Conservation (phyloP, 2,888 invertebrate species). For the Cremastobaeus sp. region DNA sequence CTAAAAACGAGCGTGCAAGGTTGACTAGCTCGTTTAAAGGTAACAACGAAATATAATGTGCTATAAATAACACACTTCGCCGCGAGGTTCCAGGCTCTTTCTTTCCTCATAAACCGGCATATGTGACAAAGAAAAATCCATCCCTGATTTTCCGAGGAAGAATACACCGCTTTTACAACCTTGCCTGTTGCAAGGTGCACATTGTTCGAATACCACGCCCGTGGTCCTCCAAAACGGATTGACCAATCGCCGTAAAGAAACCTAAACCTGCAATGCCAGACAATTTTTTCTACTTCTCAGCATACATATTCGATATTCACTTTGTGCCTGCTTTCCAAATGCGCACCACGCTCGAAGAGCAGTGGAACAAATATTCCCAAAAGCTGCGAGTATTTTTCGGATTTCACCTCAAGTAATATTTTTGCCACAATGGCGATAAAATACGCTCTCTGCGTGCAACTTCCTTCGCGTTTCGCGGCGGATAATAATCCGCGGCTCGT, state of each 20-base stretch:
- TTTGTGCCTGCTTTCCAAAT: too few species aligned
- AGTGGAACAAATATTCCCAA: too few species aligned
- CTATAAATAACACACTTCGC: slow-evolving; percentile 33
- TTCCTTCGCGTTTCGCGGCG: slow-evolving; percentile 50
- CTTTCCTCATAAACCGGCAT: slow-evolving; percentile 38
- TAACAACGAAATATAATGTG: slow-evolving; percentile 27
- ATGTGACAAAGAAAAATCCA: slow-evolving; percentile 51
- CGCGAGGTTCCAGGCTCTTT: slow-evolving; percentile 17
- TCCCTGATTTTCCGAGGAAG: slow-evolving; percentile 37
- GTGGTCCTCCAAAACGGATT: slow-evolving; percentile 67
- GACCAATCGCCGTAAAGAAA: slow-evolving; percentile 43
- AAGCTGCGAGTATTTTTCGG: too few species aligned
- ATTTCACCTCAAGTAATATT: too few species aligned
- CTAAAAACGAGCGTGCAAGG: slow-evolving; percentile 11
- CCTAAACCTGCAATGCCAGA: slow-evolving; percentile 3
- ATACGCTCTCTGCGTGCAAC: slow-evolving; percentile 28
- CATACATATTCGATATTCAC: too few species aligned
- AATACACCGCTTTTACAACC: slow-evolving; percentile 66
- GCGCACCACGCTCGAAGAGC: too few species aligned
- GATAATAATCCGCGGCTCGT: slow-evolving; percentile 43
- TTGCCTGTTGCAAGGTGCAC: slow-evolving; percentile 71
- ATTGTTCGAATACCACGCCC: slow-evolving; percentile 60
- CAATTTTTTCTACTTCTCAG: too few species aligned
- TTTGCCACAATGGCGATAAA: slow-evolving; percentile 17
- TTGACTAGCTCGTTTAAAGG: slow-evolving; percentile 19